phyloP scores from a whole-genome alignment of 2,797 vertebrate species.

The Macropodus opercularis region DNA sequence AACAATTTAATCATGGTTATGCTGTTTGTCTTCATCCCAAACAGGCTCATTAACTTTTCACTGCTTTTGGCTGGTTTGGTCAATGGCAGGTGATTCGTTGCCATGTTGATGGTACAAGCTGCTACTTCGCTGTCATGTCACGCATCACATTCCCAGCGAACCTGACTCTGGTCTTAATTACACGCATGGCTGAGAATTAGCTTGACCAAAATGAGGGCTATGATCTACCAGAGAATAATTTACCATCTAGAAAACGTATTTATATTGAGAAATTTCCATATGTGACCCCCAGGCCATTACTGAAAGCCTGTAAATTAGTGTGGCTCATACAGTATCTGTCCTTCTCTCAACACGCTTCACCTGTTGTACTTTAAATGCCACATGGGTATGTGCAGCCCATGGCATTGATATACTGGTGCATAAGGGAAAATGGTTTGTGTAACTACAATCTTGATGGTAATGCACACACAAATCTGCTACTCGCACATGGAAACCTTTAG shows the following conservation, averaged over 20 bases:
- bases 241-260: constrained; percentile 54
- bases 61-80: constrained; percentile 26
- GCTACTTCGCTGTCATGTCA: constrained; percentile 41
- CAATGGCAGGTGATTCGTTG: constrained; percentile 51
- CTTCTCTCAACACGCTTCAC: constrained; percentile 28
- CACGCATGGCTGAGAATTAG: constrained; percentile 70
- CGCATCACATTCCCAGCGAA: constrained; percentile 17
- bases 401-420: background rate
- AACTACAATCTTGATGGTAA: background rate
- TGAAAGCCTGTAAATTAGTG: constrained; percentile 41
- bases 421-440: constrained; percentile 11
- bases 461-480: background rate
- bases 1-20: constrained; percentile 1
- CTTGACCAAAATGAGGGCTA: constrained; percentile 50
- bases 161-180: constrained; percentile 71
- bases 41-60: constrained; percentile 3
- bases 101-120: constrained; percentile 2
- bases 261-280: constrained; percentile 50
- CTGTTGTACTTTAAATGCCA: constrained; percentile 25
- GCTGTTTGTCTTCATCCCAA: constrained; percentile 20
- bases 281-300: constrained; percentile 54
- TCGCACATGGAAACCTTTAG: background rate
- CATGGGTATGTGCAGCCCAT: background rate
- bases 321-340: constrained; percentile 22
- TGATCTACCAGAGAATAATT: constrained; percentile 51